A percentile compares a stretch with the other conserved stretches of the same genome.
phyloP scores from a whole-genome alignment of 2,888 invertebrate genomes.

The Diarsia mendica region DNA sequence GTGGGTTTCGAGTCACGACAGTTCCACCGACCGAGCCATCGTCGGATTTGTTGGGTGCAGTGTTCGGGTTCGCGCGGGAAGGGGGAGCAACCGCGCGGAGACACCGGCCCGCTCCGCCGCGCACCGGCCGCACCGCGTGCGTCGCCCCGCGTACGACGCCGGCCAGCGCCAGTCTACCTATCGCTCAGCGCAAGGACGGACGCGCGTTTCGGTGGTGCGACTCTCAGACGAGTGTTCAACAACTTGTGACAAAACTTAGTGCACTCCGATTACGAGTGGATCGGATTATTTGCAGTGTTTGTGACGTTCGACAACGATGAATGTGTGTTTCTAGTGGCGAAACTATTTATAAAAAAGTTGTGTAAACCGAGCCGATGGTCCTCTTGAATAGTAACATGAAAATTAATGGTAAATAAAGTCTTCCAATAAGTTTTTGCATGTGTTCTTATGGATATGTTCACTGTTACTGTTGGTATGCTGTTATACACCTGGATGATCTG shows the following conservation, averaged over 20 bases:
- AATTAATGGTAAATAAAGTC: slow-evolving; percentile 87
- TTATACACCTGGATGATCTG: slow-evolving; percentile 81
- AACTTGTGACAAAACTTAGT: slow-evolving; percentile 85
- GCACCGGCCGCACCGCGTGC: slow-evolving; percentile 63
- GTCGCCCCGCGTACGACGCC: slow-evolving; percentile 49
- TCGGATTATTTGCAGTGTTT: slow-evolving; percentile 86
- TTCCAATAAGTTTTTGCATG: slow-evolving; percentile 82
- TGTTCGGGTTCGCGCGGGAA: slow-evolving; percentile 71
- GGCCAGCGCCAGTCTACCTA: slow-evolving; percentile 76
- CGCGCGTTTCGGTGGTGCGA: slow-evolving; percentile 66
- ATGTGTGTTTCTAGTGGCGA: slow-evolving; percentile 80
- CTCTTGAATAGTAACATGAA: slow-evolving; percentile 90
- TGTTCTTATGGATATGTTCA: slow-evolving; percentile 76
- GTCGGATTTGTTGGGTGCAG: slow-evolving; percentile 82
- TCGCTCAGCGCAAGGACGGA: slow-evolving; percentile 70
- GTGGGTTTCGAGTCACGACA: slow-evolving; percentile 80
- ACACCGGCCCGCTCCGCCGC: slow-evolving; percentile 60
- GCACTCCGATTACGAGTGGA: slow-evolving; percentile 77
- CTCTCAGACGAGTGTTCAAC: slow-evolving; percentile 69
- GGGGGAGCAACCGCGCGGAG: slow-evolving; percentile 77
- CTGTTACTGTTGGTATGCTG: slow-evolving; percentile 77
- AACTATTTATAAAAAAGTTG: slow-evolving; percentile 71
- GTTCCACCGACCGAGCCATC: slow-evolving; percentile 78
- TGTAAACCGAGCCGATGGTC: slow-evolving; percentile 86
- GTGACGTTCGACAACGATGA: slow-evolving; percentile 81